Base-by-base conservation (phyloP, 1,140 invertebrate genomes). In the Pseudobourletiella spinata region DNA sequence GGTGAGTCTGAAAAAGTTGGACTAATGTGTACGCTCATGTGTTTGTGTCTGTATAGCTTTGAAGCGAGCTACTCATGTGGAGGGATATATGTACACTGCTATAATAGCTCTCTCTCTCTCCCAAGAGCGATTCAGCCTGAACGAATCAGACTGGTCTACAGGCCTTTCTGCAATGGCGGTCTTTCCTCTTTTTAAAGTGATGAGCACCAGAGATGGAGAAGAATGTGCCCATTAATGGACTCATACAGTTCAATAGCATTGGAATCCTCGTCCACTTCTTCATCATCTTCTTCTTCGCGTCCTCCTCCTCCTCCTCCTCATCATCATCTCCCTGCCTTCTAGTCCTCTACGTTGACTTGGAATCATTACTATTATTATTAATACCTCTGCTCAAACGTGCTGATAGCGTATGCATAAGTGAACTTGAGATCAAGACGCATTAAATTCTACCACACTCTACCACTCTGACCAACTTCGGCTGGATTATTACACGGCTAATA, bases 181-280 rank as follows among this genome's bases (percentile, higher is more conserved):
- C 48, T 51, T n/a, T n/a, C n/a, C n/a, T 51, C 48, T 26, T 51
- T 51, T 14, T 26, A 51, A 26, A 51, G 48, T 14, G 18, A 46
- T 14, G 44, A 46, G 18, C 6, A 20, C 15, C 15, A 46, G 44
- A 51, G 48, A 51, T 11, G 6, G n/a, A 51, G 48, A 51, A 51
- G 48, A 51, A 51, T 51, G 48, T 51, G 48, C 48, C 48, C 48
- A 51, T 51, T 51, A 51, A 51, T 51, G 48, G 48, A 51, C 48
- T 46, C 24, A 51, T 51, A 51, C 22, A 51, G 48, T 51, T 25
- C 22, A 51, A 24, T 51, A 51, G 48, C 48, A 51, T 51, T 51
- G 22, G 24, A n/a, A 51, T 26, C 25, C 28, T 51, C 48, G 48
- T 51, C 48, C 3, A 26, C 18, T 51, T 51, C 48, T 18, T 46